These are phyloP conservation scores for Diorhabda sublineata DNA, from an alignment of 1,140 invertebrate genomes.

Conservation along the genomic window DNA sequence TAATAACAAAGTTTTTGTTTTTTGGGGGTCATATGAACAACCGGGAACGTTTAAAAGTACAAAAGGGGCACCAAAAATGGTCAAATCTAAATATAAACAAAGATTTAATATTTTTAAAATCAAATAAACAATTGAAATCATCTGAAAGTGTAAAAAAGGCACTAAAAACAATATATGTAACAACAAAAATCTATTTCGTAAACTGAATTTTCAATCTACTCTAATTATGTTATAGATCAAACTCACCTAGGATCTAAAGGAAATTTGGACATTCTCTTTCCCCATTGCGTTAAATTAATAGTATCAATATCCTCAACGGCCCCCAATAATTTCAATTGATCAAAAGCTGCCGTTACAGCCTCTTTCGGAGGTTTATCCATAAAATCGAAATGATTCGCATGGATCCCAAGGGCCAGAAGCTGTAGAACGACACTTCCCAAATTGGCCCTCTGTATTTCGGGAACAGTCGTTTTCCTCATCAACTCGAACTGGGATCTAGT, in stretches of 20 bases:
- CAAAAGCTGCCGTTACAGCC: constrained; percentile 62
- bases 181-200: too few relatives aligned
- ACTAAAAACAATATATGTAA: too few relatives aligned
- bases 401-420: constrained; percentile 78
- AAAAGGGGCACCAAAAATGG: too few relatives aligned
- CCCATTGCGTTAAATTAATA: constrained; percentile 68
- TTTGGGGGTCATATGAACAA: too few relatives aligned
- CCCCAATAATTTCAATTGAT: constrained; percentile 69
- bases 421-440: constrained; percentile 56
- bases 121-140: too few relatives aligned
- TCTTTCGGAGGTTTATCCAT: constrained; percentile 81
- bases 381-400: constrained; percentile 83
- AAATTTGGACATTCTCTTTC: constrained; percentile 84
- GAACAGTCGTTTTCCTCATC: constrained; percentile 67
- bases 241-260: constrained; percentile 77
- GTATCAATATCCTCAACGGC: constrained; percentile 58
- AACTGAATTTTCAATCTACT: too few relatives aligned
- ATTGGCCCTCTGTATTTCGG: constrained; percentile 76
- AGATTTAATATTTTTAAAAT: too few relatives aligned
- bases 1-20: too few relatives aligned
- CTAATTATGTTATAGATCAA: too few relatives aligned
- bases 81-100: too few relatives aligned
- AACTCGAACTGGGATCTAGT: constrained; percentile 63
- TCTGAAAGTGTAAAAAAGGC: too few relatives aligned
- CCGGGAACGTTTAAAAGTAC: too few relatives aligned